Base-by-base conservation (phyloP, 2,113 vertebrate genomes). In the Urocynchramus pylzowi region DNA sequence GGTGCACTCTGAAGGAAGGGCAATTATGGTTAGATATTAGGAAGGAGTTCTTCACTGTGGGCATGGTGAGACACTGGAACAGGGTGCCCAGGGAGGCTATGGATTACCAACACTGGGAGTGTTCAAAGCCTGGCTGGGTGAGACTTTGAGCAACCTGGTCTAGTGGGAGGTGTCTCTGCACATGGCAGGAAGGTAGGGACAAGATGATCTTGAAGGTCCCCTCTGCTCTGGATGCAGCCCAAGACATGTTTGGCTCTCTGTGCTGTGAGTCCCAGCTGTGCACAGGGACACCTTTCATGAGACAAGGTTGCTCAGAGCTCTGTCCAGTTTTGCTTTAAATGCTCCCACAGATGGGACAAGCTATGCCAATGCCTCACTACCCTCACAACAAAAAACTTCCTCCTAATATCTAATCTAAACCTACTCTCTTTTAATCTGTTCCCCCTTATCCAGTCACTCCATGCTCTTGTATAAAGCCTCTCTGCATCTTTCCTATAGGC, bases 341-440 rank as follows among this genome's bases (percentile, higher is more conserved):
- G 9, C 7, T 45, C 75, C 30, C 21, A 41, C 0, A 0, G 11
- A 35, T 54, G 9, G 14, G 6, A 9, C 3, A 39, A 60, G 9
- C 20, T 52, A 7, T 53, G 30, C 28, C 37, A 68, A 16, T 17
- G 16, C 28, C 28, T 68, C 24, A 39, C 11, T 13, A 53, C 16
- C 3, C 20, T 60, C 24, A 68, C 7, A 68, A 11, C 11, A 41
- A 31, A 47, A 14, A 60, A 35, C 16, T 47, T 53, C 20, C 13
- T 68, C 24, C 30, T 45, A 30, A 39, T 30, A 39, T 3, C 28
- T 52, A 52, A 52, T 26, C 28, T n/a, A 33, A 67, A 67, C 11
- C 16, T 14, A 24, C 12, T n/a, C 12, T 81, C 23, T 53, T 74
- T 37, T 47, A 68, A 53, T 68, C 24, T 39, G 13, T 15, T 75